These are phyloP conservation scores for Perdita meconis DNA, from an alignment of 2,888 invertebrate species.

Conservation along the genomic window DNA sequence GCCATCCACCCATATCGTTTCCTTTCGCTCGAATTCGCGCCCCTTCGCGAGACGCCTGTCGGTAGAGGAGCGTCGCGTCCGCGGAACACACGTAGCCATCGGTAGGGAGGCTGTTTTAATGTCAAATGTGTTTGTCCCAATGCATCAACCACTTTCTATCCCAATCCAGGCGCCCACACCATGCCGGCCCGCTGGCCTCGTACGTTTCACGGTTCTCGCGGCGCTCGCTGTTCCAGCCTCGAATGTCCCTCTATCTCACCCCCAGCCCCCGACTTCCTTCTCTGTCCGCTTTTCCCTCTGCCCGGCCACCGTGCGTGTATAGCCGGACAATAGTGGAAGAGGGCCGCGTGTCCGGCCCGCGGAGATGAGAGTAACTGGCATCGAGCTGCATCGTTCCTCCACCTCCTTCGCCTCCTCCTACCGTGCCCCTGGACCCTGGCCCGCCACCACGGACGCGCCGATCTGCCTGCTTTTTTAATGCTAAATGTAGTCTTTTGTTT, in stretches of 20 bases:
- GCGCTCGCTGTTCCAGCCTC: constrained; percentile 25
- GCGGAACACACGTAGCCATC: constrained; percentile 63
- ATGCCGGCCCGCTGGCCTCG: constrained; percentile 53
- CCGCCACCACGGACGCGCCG: constrained; percentile 52
- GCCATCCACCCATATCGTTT: constrained; percentile 44
- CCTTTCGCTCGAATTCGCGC: constrained; percentile 52
- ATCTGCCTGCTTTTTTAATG: constrained; percentile 79
- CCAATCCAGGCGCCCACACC: constrained; percentile 62
- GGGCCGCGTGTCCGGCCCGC: constrained; percentile 67
- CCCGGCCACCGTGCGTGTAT: constrained; percentile 23
- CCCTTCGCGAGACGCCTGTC: constrained; percentile 34
- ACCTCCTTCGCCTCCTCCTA: constrained; percentile 34
- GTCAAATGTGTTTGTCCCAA: constrained; percentile 77
- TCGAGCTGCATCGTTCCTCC: constrained; percentile 64
- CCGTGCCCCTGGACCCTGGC: constrained; percentile 19
- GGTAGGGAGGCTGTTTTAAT: constrained; percentile 75
- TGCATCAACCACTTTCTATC: constrained; percentile 75
- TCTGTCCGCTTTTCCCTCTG: constrained; percentile 23
- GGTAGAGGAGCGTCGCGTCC: constrained; percentile 59
- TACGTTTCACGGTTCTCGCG: constrained; percentile 53
- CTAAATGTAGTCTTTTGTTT: constrained; percentile 79
- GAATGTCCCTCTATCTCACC: constrained; percentile 30
- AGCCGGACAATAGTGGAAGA: constrained; percentile 55
- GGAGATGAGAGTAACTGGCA: constrained; percentile 72
- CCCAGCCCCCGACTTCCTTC: constrained; percentile 17